These are phyloP conservation scores for Megaceryle torquata DNA, from an alignment of 2,113 vertebrate genomes.

Conservation along the genomic window DNA sequence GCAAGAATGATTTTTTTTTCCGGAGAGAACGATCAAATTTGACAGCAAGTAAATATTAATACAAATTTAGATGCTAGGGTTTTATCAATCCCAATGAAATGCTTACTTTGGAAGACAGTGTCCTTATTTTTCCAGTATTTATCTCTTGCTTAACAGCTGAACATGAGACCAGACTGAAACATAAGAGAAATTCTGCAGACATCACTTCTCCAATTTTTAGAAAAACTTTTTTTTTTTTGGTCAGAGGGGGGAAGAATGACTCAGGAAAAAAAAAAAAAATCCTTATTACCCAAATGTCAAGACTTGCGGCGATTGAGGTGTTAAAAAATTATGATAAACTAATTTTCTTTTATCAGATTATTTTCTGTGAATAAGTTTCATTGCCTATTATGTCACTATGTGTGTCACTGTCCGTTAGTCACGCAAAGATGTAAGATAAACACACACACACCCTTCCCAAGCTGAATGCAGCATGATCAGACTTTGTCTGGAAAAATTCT, in stretches of 20 bases:
- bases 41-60: conserved; percentile 5
- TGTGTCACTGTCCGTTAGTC: neutral
- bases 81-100: neutral
- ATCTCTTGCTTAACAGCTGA: neutral
- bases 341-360: neutral
- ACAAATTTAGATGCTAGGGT: neutral
- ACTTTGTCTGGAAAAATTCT: neutral
- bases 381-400: neutral
- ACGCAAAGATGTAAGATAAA: neutral
- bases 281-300: neutral
- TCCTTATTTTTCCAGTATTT: neutral
- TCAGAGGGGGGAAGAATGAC: neutral
- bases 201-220: neutral
- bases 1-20: neutral
- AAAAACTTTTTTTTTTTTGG: neutral
- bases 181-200: neutral
- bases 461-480: neutral
- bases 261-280: neutral
- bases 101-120: neutral
- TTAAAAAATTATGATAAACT: neutral
- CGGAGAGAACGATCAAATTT: neutral
- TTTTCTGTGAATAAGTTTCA: neutral
- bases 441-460: neutral
- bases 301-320: neutral
- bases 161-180: neutral